phyloP scores from a whole-genome alignment of 2,888 invertebrate species.

The Drosophila pegasa region DNA sequence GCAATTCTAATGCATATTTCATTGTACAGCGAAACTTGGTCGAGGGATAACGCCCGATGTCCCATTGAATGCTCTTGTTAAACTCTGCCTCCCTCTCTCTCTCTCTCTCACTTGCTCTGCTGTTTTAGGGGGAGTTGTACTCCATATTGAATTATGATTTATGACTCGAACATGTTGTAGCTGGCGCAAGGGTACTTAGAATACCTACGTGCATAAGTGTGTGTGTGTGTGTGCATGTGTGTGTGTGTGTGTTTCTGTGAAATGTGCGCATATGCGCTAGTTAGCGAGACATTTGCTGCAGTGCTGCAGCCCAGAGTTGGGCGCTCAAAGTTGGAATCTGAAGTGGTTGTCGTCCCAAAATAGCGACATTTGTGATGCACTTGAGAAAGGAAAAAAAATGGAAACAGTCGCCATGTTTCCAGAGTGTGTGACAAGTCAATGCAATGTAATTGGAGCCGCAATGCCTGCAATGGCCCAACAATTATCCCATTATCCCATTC shows the following conservation, averaged over 20 bases:
- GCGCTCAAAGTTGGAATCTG: constrained; percentile 37
- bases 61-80: constrained; percentile 55
- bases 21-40: constrained; percentile 55
- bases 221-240: constrained; percentile 16
- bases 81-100: constrained; percentile 8
- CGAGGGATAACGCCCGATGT: constrained; percentile 38
- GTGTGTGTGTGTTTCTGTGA: constrained; percentile 34
- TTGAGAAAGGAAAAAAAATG: constrained; percentile 50
- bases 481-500: constrained; percentile 49
- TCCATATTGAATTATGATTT: constrained; percentile 82
- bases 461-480: constrained; percentile 47
- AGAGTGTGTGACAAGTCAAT: constrained; percentile 44
- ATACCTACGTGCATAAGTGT: constrained; percentile 28
- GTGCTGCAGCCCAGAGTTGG: constrained; percentile 31
- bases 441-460: constrained; percentile 64
- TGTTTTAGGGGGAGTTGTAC: constrained; percentile 49
- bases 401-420: constrained; percentile 53
- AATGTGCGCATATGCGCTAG: constrained; percentile 79
- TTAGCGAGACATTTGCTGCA: constrained; percentile 67
- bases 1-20: constrained; percentile 77
- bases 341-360: constrained; percentile 69
- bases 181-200: constrained; percentile 70
- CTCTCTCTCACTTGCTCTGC: background rate
- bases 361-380: constrained; percentile 73
- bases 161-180: constrained; percentile 74